phyloP scores from a whole-genome alignment of 2,113 vertebrate species.

The Phasianus colchicus region DNA sequence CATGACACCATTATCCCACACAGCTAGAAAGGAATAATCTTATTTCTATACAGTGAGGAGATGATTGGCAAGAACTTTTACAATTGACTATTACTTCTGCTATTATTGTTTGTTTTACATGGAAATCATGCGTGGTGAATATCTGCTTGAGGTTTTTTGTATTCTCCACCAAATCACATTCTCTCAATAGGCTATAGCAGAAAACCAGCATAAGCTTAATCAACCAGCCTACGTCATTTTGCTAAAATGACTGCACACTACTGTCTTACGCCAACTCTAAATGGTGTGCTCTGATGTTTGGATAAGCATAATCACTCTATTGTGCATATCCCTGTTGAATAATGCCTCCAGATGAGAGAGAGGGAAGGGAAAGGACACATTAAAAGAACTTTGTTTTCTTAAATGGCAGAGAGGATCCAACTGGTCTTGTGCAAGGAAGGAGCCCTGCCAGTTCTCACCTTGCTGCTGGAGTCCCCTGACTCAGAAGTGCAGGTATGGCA shows the following conservation, averaged over 20 bases:
- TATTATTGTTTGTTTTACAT: neutral
- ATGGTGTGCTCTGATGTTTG: neutral
- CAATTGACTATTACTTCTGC: neutral
- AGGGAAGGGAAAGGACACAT: neutral
- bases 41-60: neutral
- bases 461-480: constrained; percentile 82
- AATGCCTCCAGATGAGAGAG: neutral
- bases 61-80: neutral
- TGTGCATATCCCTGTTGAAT: neutral
- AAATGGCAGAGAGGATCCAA: constrained; percentile 74
- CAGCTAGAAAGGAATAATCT: neutral
- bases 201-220: neutral
- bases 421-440: constrained; percentile 79
- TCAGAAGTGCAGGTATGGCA: constrained; percentile 79
- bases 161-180: neutral
- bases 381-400: neutral
- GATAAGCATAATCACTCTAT: neutral
- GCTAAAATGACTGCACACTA: neutral
- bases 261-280: neutral
- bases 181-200: neutral
- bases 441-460: constrained; percentile 78
- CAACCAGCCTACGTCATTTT: neutral
- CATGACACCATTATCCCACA: neutral
- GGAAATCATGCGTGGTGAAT: neutral
- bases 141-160: neutral